Evolutionary conservation across 2,888 invertebrate species (phyloP).

Genomic region (Fragum whitleyi): DNA sequence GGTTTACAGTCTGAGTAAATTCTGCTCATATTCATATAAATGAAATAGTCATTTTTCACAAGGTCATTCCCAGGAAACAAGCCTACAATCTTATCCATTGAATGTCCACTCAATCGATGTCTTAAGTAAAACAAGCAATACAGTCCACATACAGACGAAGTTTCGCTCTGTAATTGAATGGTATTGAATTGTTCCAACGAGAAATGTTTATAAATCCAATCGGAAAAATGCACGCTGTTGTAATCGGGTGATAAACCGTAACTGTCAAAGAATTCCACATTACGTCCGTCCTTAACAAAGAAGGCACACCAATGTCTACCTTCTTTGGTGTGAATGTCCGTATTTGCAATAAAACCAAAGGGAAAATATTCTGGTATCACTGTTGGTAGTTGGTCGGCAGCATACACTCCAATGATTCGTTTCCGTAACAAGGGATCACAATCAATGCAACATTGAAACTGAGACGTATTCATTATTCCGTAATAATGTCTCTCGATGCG

Average conservation of each 20-base stretch:
- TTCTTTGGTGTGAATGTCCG: conserved; percentile 11
- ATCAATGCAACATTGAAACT: conserved; percentile 32
- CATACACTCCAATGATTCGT: conserved; percentile 18
- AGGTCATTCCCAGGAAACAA: background rate
- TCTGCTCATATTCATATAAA: conserved; percentile 3
- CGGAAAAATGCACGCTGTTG: conserved; percentile 3
- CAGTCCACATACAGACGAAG: conserved; percentile 29
- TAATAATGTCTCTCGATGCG: conserved; percentile 18
- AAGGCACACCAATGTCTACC: conserved; percentile 39
- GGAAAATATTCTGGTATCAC: background rate
- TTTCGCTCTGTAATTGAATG: conserved; percentile 24
- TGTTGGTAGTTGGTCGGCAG: conserved; percentile 34
- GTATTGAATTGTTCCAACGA: background rate
- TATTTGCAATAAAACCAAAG: conserved; percentile 34
- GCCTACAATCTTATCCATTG: background rate
- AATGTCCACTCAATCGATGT: background rate
- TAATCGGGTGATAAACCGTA: conserved; percentile 12
- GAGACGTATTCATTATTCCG: conserved; percentile 14
- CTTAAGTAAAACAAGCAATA: conserved; percentile 30
- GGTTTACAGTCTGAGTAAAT: conserved; percentile 21
- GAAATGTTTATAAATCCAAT: conserved; percentile 7
- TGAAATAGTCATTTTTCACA: conserved; percentile 24
- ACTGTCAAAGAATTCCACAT: conserved; percentile 26
- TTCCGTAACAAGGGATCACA: conserved; percentile 20
- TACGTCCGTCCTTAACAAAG: background rate